Base-by-base conservation (phyloP, 1,140 invertebrate genomes). In the Zaprionus davidi region DNA sequence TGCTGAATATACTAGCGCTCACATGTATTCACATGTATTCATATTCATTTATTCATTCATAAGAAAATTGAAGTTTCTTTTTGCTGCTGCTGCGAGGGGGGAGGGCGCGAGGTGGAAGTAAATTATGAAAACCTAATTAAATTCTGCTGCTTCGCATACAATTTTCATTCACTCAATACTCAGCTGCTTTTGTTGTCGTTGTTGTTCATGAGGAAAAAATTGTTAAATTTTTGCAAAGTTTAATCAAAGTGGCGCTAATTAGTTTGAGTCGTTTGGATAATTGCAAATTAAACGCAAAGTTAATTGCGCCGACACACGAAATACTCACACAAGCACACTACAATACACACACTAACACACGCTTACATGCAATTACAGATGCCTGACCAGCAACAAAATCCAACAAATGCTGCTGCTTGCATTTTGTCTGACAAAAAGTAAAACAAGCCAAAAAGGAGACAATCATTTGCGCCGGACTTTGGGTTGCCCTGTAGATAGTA, bases 161-260 rank as follows among this genome's bases (percentile, higher is more conserved):
- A 51, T 51, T 51, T 51, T 51, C 46, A 51, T 51, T 51, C 20
- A 22, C 20, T n/a, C n/a, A n/a, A n/a, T n/a, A n/a, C n/a, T 34
- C 9, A 34, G 31, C 9, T 41, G 38, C n/a, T 41, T 15, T 41
- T 41, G 38, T 41, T 41, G 38, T 41, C 15, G 38, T 41, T 15
- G 38, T 41, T 72, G 73, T 13, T 24, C 55, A 44, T 12, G 5
- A 31, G 41, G 28, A 28, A 65, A 77, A 73, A 78, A 75, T 70
- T 78, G 62, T 78, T 75, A 59, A 75, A 76, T 76, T 78, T 72
- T 80, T 84, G 81, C 71, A 79, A 81, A 81, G 81, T 71, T 88
- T 79, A 90, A 90, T 90, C 85, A 90, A 90, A 90, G 78, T 90
- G 85, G 85, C 85, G 85, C 85, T 90, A 90, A 90, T 90, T 90